Percentiles rank a stretch among this genome's conserved stretches.
Conservation (phyloP, 1,140 invertebrate species). For the Leptonema lineaticorne region DNA sequence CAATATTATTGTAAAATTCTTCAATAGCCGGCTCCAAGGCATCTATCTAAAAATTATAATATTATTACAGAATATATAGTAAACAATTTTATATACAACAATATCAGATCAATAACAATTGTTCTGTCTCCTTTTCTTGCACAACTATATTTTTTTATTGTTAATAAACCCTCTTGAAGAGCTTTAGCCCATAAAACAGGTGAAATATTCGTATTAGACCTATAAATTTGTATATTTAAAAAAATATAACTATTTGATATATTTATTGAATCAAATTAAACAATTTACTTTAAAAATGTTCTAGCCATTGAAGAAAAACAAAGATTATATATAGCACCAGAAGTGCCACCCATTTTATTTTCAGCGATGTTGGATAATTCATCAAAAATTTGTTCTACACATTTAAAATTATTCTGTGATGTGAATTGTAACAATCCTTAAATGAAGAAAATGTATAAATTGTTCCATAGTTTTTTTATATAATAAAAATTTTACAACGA, state of each 20-base stretch:
- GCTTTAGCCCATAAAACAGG: conserved; percentile 54
- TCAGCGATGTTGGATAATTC: conserved; percentile 63
- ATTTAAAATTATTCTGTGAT: conserved; percentile 45
- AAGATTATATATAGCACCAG: conserved; percentile 70
- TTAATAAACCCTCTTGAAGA: conserved; percentile 57
- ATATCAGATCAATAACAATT: conserved; percentile 57
- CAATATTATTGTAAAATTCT: conserved; percentile 28
- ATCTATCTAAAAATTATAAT: conserved; percentile 29
- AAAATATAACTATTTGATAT: conserved; percentile 38
- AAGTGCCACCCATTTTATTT: conserved; percentile 69
- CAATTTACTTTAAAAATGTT: conserved; percentile 46
- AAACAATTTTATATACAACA: not conserved
- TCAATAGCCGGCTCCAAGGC: conserved; percentile 34
- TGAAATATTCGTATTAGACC: conserved; percentile 42
- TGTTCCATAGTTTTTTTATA: not conserved
- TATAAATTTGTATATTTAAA: conserved; percentile 32
- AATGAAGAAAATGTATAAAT: not conserved
- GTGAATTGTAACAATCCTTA: conserved; percentile 50
- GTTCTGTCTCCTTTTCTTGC: conserved; percentile 75
- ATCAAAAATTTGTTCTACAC: conserved; percentile 55
- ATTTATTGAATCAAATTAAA: not conserved
- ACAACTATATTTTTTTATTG: conserved; percentile 71
- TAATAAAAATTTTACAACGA: conserved; percentile 21
- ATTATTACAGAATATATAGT: conserved; percentile 22
- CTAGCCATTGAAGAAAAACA: conserved; percentile 66